phyloP scores from a whole-genome alignment of 2,888 invertebrate genomes.

The Maniola hyperantus region DNA sequence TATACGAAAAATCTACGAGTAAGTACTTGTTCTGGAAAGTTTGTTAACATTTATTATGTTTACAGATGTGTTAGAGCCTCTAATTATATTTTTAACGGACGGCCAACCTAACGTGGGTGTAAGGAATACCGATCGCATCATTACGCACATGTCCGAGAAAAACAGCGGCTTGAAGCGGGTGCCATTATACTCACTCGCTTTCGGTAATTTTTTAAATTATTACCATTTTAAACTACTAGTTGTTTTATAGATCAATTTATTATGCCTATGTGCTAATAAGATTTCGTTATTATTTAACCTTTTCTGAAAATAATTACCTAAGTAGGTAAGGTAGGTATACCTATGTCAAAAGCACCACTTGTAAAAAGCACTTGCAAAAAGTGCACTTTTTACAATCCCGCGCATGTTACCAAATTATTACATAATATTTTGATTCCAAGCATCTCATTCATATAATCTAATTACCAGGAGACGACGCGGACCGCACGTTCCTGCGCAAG shows the following conservation, averaged over 20 bases:
- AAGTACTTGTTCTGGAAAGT: neutral
- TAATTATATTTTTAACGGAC: constrained; percentile 86
- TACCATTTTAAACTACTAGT: too few relatives aligned
- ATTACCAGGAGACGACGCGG: constrained; percentile 82
- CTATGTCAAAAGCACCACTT: too few relatives aligned
- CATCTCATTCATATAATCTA: too few relatives aligned
- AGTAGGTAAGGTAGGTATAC: too few relatives aligned
- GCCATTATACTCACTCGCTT: constrained; percentile 86
- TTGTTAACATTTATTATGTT: constrained; percentile 1
- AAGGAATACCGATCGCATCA: constrained; percentile 76
- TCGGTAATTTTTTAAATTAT: constrained; percentile 68
- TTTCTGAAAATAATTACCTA: too few relatives aligned
- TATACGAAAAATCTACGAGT: too few relatives aligned
- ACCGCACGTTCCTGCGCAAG: constrained; percentile 85
- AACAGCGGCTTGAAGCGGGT: constrained; percentile 74
- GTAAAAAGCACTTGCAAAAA: too few relatives aligned
- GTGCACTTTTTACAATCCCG: too few relatives aligned
- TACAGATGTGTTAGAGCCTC: constrained; percentile 72
- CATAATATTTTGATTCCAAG: too few relatives aligned
- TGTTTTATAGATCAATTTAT: neutral
- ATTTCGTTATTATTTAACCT: too few relatives aligned
- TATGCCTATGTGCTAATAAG: too few relatives aligned
- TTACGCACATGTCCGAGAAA: constrained; percentile 74
- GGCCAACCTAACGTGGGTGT: constrained; percentile 85
- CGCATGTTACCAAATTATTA: too few relatives aligned